Evolutionary conservation across 2,888 invertebrate genomes (phyloP).

Genomic region (Pegoplata infirma): DNA sequence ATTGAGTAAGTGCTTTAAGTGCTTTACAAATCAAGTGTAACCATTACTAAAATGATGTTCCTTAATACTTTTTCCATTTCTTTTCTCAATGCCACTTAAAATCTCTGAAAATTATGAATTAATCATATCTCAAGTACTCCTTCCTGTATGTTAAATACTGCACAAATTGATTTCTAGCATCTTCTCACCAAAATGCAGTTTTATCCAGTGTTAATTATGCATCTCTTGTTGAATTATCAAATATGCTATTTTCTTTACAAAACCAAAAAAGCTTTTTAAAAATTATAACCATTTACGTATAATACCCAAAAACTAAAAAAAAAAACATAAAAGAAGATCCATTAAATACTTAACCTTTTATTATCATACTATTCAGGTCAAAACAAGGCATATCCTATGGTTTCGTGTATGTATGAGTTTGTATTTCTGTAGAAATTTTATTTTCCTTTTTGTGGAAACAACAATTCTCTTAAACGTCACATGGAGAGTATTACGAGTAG

Average conservation of each 20-base stretch:
- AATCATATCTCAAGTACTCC: no score
- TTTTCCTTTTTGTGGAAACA: slow-evolving; percentile 34
- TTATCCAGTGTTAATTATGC: no score
- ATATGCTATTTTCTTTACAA: background rate
- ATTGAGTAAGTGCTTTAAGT: no score
- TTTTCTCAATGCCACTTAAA: no score
- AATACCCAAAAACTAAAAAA: slow-evolving; percentile 5
- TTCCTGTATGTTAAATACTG: no score
- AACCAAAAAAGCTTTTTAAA: slow-evolving; percentile 37
- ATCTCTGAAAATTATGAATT: no score
- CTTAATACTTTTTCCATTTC: no score
- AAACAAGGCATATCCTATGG: slow-evolving; percentile 18
- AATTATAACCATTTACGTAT: slow-evolving; percentile 43
- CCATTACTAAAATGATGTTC: no score
- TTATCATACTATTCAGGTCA: slow-evolving; percentile 37
- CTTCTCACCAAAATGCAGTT: no score
- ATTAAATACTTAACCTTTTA: slow-evolving; percentile 57
- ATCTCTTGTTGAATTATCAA: background rate
- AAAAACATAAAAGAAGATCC: slow-evolving; percentile 19
- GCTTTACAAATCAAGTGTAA: no score
- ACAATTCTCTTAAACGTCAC: slow-evolving; percentile 59
- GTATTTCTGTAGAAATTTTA: background rate
- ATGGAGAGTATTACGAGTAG: slow-evolving; percentile 20
- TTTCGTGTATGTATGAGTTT: background rate
- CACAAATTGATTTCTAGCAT: no score